phyloP scores from a whole-genome alignment of 2,797 vertebrate species.

The Smutsia gigantea region DNA sequence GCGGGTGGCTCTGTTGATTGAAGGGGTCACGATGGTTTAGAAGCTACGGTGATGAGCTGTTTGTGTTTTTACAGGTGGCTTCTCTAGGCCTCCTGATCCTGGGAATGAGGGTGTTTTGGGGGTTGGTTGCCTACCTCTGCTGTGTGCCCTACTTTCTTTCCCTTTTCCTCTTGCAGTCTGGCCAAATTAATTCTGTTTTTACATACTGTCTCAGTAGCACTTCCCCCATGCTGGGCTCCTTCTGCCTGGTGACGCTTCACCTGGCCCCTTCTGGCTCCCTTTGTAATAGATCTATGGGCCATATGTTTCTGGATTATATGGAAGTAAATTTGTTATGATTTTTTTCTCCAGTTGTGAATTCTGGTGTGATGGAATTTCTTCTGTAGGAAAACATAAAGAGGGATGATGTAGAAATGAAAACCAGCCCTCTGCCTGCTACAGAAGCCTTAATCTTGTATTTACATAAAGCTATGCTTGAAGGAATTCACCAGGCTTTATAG shows the following conservation, averaged over 20 bases:
- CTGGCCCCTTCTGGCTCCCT: slow-evolving; percentile 31
- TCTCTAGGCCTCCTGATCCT: background rate
- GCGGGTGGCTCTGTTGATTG: background rate
- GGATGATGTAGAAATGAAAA: slow-evolving; percentile 30
- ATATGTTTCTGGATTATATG: slow-evolving; percentile 38
- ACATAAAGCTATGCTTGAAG: background rate
- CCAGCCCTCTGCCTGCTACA: background rate
- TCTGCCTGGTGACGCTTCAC: slow-evolving; percentile 26
- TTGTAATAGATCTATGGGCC: background rate
- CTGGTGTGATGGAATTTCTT: slow-evolving; percentile 49
- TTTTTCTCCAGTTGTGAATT: slow-evolving; percentile 55
- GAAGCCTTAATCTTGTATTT: slow-evolving; percentile 17
- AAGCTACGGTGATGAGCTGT: background rate
- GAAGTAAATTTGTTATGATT: slow-evolving; percentile 1
- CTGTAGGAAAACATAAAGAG: slow-evolving; percentile 53
- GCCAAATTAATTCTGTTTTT: slow-evolving; percentile 18
- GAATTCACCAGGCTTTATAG: background rate
- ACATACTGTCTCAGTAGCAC: background rate
- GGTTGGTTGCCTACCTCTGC: background rate
- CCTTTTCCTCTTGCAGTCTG: background rate
- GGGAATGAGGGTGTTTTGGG: background rate
- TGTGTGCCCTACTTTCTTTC: background rate
- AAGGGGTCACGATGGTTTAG: background rate
- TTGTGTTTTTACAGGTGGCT: background rate
- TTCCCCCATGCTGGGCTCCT: background rate